Evolutionary conservation across 2,113 vertebrate genomes (phyloP).

Genomic region (Jaculus jaculus): DNA sequence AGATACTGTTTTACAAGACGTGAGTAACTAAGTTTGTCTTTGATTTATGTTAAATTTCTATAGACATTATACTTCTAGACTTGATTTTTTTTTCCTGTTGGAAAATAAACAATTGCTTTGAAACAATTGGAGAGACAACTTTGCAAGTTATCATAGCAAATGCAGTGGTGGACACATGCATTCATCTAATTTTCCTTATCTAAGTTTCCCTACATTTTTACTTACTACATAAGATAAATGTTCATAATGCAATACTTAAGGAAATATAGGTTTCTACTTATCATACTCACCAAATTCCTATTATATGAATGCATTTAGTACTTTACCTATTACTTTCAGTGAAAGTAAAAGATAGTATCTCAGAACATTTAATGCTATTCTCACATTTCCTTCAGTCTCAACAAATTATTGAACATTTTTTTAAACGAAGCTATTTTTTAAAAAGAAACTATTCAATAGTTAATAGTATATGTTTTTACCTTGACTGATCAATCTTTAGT

Average conservation of each 20-base stretch:
- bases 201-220: neutral
- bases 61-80: neutral
- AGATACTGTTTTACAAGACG: neutral
- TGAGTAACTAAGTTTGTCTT: neutral
- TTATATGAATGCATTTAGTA: neutral
- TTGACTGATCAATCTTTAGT: conserved; percentile 25
- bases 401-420: neutral
- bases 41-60: neutral
- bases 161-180: neutral
- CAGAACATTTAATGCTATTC: neutral
- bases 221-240: conserved; percentile 9
- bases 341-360: conserved; percentile 19
- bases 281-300: neutral
- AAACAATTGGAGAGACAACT: neutral
- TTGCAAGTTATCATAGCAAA: neutral
- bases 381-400: conserved; percentile 10
- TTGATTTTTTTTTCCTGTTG: neutral
- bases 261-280: neutral
- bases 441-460: conserved; percentile 2
- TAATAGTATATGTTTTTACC: neutral
- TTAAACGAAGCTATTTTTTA: neutral
- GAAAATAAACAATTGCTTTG: neutral
- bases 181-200: conserved; percentile 2
- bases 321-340: conserved; percentile 42
- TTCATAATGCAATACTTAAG: neutral